A percentile compares a stretch with the other conserved stretches of the same genome.
Evolutionary conservation across 2,888 invertebrate species (phyloP).

Genomic region (Ypsolopha scabrella): DNA sequence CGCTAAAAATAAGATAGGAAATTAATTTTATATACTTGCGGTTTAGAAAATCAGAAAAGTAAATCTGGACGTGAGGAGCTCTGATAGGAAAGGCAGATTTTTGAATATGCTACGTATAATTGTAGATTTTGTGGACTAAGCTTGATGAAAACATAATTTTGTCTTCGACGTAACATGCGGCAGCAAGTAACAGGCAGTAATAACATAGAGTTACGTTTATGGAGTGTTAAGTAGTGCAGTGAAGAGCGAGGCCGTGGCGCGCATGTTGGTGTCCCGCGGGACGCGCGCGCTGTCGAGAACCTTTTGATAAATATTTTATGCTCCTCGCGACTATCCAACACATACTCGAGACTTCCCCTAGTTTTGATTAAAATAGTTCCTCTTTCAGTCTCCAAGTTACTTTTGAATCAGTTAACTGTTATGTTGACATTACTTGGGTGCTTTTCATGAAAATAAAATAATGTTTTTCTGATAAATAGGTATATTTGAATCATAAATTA

Average conservation of each 20-base stretch:
- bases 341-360: conserved; percentile 39
- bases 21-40: too few relatives aligned
- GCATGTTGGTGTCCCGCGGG: conserved; percentile 18
- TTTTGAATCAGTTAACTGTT: not conserved
- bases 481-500: not conserved
- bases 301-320: conserved; percentile 69
- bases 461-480: too few relatives aligned
- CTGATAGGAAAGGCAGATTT: too few relatives aligned
- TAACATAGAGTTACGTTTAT: conserved; percentile 1
- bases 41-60: too few relatives aligned
- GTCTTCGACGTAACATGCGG: too few relatives aligned
- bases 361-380: conserved; percentile 45
- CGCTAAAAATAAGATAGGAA: not conserved
- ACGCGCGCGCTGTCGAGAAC: conserved; percentile 40
- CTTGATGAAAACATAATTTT: too few relatives aligned
- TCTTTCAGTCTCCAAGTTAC: conserved; percentile 4
- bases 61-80: too few relatives aligned
- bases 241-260: not conserved
- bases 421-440: not conserved
- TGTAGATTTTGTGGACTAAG: too few relatives aligned
- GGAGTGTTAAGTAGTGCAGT: conserved; percentile 1
- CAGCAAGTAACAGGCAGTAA: not conserved
- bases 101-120: too few relatives aligned
- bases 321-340: conserved; percentile 43
- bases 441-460: too few relatives aligned